phyloP scores from a whole-genome alignment of 2,797 vertebrate species.

The Spinus olivaceus region DNA sequence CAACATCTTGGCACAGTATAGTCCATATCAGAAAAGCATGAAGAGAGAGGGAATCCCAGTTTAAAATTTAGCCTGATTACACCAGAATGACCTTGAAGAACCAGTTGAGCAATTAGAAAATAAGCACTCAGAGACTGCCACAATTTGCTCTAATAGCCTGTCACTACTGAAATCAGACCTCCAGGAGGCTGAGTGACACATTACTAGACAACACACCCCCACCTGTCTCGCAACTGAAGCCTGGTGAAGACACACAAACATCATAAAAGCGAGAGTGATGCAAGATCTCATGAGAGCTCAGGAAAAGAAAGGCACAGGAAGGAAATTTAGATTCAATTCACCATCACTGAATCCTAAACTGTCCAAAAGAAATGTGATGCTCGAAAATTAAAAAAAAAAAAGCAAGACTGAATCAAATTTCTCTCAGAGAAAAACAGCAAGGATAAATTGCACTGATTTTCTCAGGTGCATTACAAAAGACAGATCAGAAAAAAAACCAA shows the following conservation, averaged over 20 bases:
- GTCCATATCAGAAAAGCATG: not conserved
- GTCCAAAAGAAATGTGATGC: not conserved
- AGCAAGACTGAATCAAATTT: not conserved
- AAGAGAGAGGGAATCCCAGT: not conserved
- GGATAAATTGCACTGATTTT: not conserved
- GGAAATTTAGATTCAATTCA: not conserved
- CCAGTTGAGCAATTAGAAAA: not conserved
- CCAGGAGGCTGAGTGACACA: not conserved
- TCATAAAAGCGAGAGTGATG: not conserved
- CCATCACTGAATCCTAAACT: not conserved
- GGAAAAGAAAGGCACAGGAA: not conserved
- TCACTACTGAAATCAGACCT: not conserved
- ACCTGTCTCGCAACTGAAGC: not conserved
- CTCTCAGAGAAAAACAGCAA: not conserved
- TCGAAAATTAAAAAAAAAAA: too few relatives aligned
- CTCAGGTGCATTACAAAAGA: not conserved
- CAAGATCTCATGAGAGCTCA: not conserved
- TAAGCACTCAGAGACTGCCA: not conserved
- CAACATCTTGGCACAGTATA: not conserved
- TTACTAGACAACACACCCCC: not conserved
- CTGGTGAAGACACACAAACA: not conserved
- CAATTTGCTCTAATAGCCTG: not conserved
- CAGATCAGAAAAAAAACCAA: accelerated
- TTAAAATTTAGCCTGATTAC: not conserved
- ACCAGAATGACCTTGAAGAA: not conserved